These are phyloP conservation scores for Monochamus alternatus DNA, from an alignment of 2,888 invertebrate species.

Conservation along the genomic window DNA sequence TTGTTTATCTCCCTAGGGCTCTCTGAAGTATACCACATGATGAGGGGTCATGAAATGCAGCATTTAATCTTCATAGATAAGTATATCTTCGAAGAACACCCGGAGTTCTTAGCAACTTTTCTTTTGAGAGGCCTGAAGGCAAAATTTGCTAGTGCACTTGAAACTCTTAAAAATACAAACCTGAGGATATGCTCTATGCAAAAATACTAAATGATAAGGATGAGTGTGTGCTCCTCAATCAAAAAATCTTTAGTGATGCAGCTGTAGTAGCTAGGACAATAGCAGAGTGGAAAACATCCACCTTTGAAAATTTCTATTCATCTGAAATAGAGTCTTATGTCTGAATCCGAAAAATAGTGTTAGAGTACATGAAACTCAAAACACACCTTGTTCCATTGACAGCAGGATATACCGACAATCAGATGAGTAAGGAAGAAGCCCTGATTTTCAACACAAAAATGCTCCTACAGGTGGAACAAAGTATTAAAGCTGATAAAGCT, in stretches of 20 bases:
- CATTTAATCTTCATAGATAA: conserved; percentile 19
- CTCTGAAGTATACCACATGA: conserved; percentile 15
- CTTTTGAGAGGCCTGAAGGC: conserved; percentile 5
- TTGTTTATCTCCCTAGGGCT: neutral
- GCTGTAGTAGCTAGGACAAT: conserved; percentile 5
- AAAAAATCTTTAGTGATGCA: neutral
- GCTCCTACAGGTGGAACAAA: no score
- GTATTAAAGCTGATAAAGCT: no score
- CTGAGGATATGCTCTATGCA: conserved; percentile 2
- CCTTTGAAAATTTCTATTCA: conserved; percentile 14
- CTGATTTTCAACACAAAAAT: no score
- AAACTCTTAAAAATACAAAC: neutral
- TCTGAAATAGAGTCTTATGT: neutral
- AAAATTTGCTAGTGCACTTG: neutral
- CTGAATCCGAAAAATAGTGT: no score
- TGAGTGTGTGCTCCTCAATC: conserved; percentile 1
- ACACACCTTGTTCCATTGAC: no score
- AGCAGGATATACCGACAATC: no score
- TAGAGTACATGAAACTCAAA: no score
- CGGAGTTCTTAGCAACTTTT: conserved; percentile 8
- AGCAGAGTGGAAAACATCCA: conserved; percentile 11
- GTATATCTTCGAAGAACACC: conserved; percentile 1
- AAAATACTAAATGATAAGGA: conserved; percentile 7
- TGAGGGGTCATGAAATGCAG: conserved; percentile 25
- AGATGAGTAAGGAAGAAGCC: no score